These are phyloP conservation scores for Hermaeophaga mercurialis DNA, from an alignment of 2,888 invertebrate species.

Conservation along the genomic window DNA sequence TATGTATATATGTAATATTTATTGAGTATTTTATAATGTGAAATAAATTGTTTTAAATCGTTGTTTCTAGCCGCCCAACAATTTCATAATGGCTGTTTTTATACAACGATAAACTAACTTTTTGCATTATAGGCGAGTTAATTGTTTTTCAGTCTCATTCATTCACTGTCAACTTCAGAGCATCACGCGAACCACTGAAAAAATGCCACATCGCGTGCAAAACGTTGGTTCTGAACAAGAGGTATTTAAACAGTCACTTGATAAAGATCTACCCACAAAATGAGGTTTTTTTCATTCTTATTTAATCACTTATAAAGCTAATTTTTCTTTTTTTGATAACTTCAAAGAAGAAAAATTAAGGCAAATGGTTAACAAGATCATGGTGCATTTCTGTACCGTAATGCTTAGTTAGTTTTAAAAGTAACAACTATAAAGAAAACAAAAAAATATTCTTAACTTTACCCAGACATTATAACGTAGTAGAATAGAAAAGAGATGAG, in stretches of 20 bases:
- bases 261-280: slow-evolving; percentile 15
- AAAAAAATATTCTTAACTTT: too few relatives aligned
- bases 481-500: too few relatives aligned
- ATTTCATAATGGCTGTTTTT: slow-evolving; percentile 16
- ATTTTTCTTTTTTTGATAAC: slow-evolving; percentile 18
- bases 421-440: too few relatives aligned
- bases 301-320: slow-evolving; percentile 15
- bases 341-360: neutral
- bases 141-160: slow-evolving; percentile 25
- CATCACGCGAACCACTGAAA: slow-evolving; percentile 21
- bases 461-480: too few relatives aligned
- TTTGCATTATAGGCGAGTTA: slow-evolving; percentile 19
- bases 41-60: neutral
- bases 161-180: slow-evolving; percentile 25
- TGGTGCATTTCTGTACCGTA: too few relatives aligned
- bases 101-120: slow-evolving; percentile 17
- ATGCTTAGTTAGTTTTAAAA: too few relatives aligned
- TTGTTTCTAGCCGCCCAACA: neutral
- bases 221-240: slow-evolving; percentile 23
- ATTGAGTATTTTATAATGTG: neutral
- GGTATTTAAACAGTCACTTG: slow-evolving; percentile 24
- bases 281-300: slow-evolving; percentile 17
- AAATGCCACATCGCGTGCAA: slow-evolving; percentile 25
- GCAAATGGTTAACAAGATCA: too few relatives aligned
- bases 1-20: too few relatives aligned